Base-by-base conservation (phyloP, 2,888 invertebrate genomes). In the Andricus quercusramuli region DNA sequence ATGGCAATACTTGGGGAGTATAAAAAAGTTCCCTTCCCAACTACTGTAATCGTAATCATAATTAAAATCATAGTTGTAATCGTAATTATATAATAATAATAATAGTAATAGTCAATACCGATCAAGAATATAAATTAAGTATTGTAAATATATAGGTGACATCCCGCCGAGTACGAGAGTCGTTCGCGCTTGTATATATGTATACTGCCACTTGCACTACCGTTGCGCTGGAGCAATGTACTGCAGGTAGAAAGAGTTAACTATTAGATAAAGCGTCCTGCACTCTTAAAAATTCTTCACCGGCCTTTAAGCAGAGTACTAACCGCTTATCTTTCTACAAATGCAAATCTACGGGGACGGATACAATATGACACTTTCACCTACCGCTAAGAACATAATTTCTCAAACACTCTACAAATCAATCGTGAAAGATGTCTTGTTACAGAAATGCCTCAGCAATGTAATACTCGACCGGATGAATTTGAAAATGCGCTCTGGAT, bases 281-380 rank as follows among this genome's bases (percentile, higher is more conserved):
- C 90, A 91, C 90, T 90, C 90, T 90, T 90, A 89, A 87, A 90
- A 84, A 87, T 85, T 90, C 86, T 86, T 83, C 79, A 85, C 83
- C 86, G 88, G 86, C 86, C 81, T 83, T 88, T 87, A 88, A 89
- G 88, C 86, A 88, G 90, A 89, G 89, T 89, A 89, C 89, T 87
- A 87, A 88, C 87, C 84, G 87, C 83, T 86, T 81, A 81, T 87
- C 83, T 78, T 82, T 84, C 79, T 83, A 86, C 83, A 84, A 88
- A 90, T 90, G 88, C 89, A 89, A 89, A 91, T 90, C 90, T 92
- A 91, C 86, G 90, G 91, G 92, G 92, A 92, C 92, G 92, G 92
- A 92, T 92, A 90, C 89, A 90, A 90, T 89, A 89, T 90, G 90
- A 91, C 89, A 88, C 90, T 89, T 87, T 86, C 86, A 88, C 87